Conservation (phyloP, 1,140 invertebrate genomes). For the Planococcus citri region DNA sequence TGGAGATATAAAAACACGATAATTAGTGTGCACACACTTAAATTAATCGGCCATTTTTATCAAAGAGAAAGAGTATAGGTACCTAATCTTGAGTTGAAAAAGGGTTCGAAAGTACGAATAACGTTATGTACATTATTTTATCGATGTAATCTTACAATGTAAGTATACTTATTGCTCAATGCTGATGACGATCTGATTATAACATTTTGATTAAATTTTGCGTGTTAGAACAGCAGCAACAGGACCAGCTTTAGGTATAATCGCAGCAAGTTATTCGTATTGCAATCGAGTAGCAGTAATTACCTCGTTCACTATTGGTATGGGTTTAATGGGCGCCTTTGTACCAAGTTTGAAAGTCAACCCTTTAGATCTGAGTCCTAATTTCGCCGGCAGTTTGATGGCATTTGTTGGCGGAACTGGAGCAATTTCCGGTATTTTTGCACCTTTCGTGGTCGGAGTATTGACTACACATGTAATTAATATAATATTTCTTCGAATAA, state of each 20-base stretch:
- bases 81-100: no score
- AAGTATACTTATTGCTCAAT: no score
- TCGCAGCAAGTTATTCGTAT: slow-evolving; percentile 65
- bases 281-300: slow-evolving; percentile 52
- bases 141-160: no score
- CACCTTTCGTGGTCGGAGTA: slow-evolving; percentile 60
- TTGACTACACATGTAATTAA: slow-evolving; percentile 56
- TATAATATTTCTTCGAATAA: background rate
- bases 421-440: slow-evolving; percentile 63
- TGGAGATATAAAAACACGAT: no score
- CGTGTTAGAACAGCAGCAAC: slow-evolving; percentile 42
- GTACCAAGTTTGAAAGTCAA: slow-evolving; percentile 67
- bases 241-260: slow-evolving; percentile 60
- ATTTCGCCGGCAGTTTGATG: slow-evolving; percentile 67
- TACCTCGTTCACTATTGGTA: slow-evolving; percentile 50
- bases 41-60: no score
- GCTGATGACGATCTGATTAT: background rate
- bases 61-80: no score
- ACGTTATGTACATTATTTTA: no score
- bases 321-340: slow-evolving; percentile 60
- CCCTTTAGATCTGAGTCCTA: slow-evolving; percentile 67
- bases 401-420: slow-evolving; percentile 72
- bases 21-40: no score
- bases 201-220: background rate
- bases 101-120: no score